phyloP scores from a whole-genome alignment of 2,797 vertebrate genomes.

The Sylvilagus floridanus region DNA sequence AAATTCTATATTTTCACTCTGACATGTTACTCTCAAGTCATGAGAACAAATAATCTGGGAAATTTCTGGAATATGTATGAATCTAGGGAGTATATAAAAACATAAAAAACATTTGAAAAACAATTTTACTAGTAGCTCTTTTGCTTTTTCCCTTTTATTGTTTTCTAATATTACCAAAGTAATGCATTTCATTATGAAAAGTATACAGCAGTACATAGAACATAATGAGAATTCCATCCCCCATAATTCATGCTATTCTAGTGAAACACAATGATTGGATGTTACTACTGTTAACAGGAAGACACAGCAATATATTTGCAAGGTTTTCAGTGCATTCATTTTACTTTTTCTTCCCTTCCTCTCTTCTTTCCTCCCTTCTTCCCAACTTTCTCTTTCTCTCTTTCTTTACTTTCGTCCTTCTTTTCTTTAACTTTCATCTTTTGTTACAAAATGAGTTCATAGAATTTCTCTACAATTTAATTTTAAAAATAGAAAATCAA shows the following conservation, averaged over 20 bases:
- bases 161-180: not conserved
- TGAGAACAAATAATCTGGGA: not conserved
- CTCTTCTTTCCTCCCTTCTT: accelerated
- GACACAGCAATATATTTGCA: not conserved
- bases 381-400: too few relatives aligned
- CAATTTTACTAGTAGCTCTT: not conserved
- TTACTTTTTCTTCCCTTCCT: not conserved
- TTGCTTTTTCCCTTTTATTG: not conserved
- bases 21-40: not conserved
- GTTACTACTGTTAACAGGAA: not conserved
- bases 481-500: not conserved
- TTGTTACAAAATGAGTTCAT: not conserved
- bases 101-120: not conserved
- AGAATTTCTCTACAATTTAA: not conserved
- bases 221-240: not conserved
- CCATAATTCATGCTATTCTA: not conserved
- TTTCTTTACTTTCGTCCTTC: not conserved
- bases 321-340: not conserved
- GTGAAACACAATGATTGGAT: not conserved
- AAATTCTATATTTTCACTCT: not conserved
- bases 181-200: not conserved
- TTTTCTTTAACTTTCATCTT: not conserved
- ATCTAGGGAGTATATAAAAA: not conserved
- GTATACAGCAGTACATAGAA: not conserved
- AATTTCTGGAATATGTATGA: not conserved